Percentiles rank a stretch among this genome's conserved stretches.
Evolutionary conservation across 2,797 vertebrate species (phyloP).

Genomic region (Smutsia temminckii): DNA sequence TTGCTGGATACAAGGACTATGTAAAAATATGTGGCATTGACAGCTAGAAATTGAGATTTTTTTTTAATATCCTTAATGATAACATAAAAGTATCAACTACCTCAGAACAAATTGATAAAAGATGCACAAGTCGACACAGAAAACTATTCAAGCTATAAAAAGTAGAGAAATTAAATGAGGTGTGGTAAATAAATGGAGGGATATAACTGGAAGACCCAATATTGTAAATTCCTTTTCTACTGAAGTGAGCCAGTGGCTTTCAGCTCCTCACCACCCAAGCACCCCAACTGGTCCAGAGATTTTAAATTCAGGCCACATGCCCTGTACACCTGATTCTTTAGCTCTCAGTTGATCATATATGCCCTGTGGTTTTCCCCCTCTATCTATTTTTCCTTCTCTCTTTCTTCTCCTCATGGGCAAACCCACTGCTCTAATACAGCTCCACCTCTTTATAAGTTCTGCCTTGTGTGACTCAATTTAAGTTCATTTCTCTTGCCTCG

Average conservation of each 20-base stretch:
- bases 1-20: background rate
- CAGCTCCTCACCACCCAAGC: background rate
- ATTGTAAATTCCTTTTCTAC: background rate
- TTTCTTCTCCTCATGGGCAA: background rate
- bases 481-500: background rate
- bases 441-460: background rate
- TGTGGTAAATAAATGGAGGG: background rate
- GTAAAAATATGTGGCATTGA: background rate
- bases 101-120: constrained; percentile 3
- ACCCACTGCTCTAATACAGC: background rate
- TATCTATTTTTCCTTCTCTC: background rate
- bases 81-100: background rate
- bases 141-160: constrained; percentile 34
- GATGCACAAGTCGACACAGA: background rate
- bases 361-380: background rate
- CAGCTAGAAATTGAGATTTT: background rate
- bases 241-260: background rate
- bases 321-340: background rate
- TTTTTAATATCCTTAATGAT: background rate
- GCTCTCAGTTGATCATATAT: background rate
- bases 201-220: background rate
- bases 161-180: background rate
- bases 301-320: background rate
- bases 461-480: background rate
- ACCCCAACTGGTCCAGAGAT: background rate